phyloP scores from a whole-genome alignment of 2,113 vertebrate genomes.

The Accipiter cooperii region DNA sequence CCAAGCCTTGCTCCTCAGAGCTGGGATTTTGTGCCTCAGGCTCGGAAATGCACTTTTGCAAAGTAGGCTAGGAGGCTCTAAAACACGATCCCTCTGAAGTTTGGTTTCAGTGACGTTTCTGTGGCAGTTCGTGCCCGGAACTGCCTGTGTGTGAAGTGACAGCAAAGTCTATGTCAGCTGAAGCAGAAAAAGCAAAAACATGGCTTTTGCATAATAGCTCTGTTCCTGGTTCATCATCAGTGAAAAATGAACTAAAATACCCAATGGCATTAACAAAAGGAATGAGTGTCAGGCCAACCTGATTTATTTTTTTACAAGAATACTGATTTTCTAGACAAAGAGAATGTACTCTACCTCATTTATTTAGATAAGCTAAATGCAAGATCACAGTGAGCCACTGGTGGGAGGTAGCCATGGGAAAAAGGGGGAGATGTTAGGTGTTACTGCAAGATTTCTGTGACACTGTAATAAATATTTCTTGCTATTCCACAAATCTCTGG shows the following conservation, averaged over 20 bases:
- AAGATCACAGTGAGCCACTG: neutral
- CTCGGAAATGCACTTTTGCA: neutral
- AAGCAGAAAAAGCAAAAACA: constrained; percentile 8
- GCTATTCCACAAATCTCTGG: neutral
- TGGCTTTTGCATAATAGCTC: neutral
- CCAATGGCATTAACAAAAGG: constrained; percentile 10
- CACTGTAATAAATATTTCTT: neutral
- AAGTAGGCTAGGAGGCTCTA: neutral
- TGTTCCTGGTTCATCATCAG: neutral
- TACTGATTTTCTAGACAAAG: neutral
- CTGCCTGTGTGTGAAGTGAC: constrained; percentile 1
- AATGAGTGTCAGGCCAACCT: constrained; percentile 13
- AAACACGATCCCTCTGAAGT: neutral
- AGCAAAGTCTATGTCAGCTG: neutral
- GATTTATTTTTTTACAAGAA: neutral
- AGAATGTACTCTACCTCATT: neutral
- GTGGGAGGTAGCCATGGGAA: neutral
- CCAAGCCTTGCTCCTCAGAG: neutral
- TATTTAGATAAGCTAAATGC: neutral
- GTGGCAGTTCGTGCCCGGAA: constrained; percentile 14
- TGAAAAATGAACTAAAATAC: constrained; percentile 4
- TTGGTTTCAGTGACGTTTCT: neutral
- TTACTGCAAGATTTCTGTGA: neutral
- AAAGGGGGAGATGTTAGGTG: neutral
- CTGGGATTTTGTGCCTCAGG: neutral